Evolutionary conservation across 2,888 invertebrate genomes (phyloP), one percentile per base, ranked within the genome.

Genomic region (Stenichneumon culpator): DNA sequence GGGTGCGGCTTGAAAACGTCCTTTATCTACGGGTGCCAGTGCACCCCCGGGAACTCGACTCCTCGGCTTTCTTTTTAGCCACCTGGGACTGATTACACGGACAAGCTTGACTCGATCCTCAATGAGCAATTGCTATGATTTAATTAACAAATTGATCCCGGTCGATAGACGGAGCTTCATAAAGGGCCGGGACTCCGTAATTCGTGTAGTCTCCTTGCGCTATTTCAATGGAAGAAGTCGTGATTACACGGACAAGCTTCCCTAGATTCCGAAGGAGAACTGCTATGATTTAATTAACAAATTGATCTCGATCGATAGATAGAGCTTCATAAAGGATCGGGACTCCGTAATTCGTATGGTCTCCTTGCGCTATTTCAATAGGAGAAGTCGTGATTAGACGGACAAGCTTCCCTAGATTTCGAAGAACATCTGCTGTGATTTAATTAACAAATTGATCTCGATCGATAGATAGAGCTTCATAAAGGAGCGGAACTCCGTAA

Each of bases 1-100:
- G 22, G 54, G 54, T 36, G 25, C 28, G 52, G 52, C 65, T 67
- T 57, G 73, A 72, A 65, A 84, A 80, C 57, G 54, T 70, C 52
- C 72, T 70, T 80, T 80, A 84, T 80, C 83, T 72, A 67, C 63
- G 69, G 9, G 22, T 39, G 22, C 70, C 65, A 75, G 65, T 22
- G 65, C 25, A 52, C 54, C 16, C 16, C 3, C 50, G 54, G 54
- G 16, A 47, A 39, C 73, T 60, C 65, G 75, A 67, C 67, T 80
- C 67, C 28, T 22, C 47, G 19, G 25, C 47, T 80, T 80, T 54
- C 47, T 70, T 44, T 44, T 36, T 54, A 32, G 19, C 16, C 25
- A 14, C 19, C 16, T 9, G 47, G 16, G n/a, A 68, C 39, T 25
- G 39, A 36, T 77, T 50, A 70, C 19, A 22, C n/a, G n/a, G 65